Percentiles rank a stretch among this genome's conserved stretches.
Evolutionary conservation across 2,888 invertebrate genomes (phyloP).

Genomic region (Molorchus minor): DNA sequence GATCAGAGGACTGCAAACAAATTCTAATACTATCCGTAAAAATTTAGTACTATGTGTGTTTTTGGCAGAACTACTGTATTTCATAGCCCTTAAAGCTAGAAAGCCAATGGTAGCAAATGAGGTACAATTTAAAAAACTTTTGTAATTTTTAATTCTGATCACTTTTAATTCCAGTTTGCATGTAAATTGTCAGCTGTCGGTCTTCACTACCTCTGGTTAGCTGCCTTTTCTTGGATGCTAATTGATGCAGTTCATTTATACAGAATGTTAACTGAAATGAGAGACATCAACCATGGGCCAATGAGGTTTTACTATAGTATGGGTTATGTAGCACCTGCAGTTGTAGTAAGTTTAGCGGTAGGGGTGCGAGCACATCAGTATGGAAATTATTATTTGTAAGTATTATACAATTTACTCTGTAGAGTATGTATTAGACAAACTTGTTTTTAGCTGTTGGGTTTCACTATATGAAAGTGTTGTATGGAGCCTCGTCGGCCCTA

Average conservation of each 20-base stretch:
- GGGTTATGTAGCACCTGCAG: conserved; percentile 92
- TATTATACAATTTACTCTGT: conserved; percentile 53
- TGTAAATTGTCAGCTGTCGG: conserved; percentile 91
- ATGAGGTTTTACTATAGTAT: conserved; percentile 92
- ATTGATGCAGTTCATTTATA: conserved; percentile 93
- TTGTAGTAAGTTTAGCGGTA: conserved; percentile 89
- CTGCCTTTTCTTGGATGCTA: conserved; percentile 90
- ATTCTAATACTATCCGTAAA: conserved; percentile 93
- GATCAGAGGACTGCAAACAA: conserved; percentile 83
- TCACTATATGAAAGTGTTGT: conserved; percentile 92
- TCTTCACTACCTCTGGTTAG: conserved; percentile 92
- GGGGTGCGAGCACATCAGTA: conserved; percentile 94
- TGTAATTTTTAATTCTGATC: conserved; percentile 15
- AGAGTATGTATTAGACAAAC: conserved; percentile 70
- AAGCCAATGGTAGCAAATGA: conserved; percentile 83
- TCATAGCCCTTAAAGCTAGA: conserved; percentile 87
- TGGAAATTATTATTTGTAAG: conserved; percentile 93
- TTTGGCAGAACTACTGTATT: conserved; percentile 83
- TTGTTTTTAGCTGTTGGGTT: conserved; percentile 85
- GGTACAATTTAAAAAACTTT: too few species aligned
- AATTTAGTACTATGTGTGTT: conserved; percentile 93
- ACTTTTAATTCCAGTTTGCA: conserved; percentile 68
- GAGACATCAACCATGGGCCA: conserved; percentile 95
- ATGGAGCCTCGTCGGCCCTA: conserved; percentile 95
- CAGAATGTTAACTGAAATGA: conserved; percentile 92